Evolutionary conservation across 23 tunicate species (phyloP), one percentile per base, ranked within the genome.

Genomic region (Ciona savignyi): DNA sequence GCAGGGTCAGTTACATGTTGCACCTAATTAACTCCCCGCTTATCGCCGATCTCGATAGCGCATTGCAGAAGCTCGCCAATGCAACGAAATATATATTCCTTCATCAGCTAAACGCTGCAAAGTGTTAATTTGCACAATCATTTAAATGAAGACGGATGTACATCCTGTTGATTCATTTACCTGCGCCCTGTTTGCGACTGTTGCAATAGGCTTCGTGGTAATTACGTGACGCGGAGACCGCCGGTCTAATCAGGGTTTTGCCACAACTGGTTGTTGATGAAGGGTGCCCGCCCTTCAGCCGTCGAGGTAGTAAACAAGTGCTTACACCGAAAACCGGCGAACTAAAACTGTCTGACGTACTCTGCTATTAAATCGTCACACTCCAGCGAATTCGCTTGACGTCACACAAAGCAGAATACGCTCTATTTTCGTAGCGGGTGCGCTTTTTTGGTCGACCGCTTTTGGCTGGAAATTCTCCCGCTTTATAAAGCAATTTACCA

Each of bases 131-230:
- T 42, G 56, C 56, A 42, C 9, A 15, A n/a, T n/a, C n/a, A 6
- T 42, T 42, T 42, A 42, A 42, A 42, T 15, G 56, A 42, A 42
- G 56, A 9, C 56, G 56, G 56, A 42, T 42, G 56, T 15, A 15
- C 56, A 42, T 42, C 56, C 56, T 42, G 56, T 42, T 42, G 56
- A 42, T 42, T 42, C 56, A 42, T 42, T 42, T 42, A 42, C 56
- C 56, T 42, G 56, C 56, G 56, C 56, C 56, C 11, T 42, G 56
- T 42, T 42, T 42, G 56, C 56, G 9, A 42, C 56, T 6, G 56
- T 42, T 42, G 15, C 56, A 15, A 15, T 42, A 6, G 56, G 56
- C 11, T 42, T 42, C 56, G 9, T 6, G 56, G 56, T 42, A 42
- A 42, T 42, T 42, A 42, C 56, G 56, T 42, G 56, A 42, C 56